Evolutionary conservation across 37 sponge, comb jelly and placozoan species (phyloP).

Genomic region (Halichondria panicea): DNA sequence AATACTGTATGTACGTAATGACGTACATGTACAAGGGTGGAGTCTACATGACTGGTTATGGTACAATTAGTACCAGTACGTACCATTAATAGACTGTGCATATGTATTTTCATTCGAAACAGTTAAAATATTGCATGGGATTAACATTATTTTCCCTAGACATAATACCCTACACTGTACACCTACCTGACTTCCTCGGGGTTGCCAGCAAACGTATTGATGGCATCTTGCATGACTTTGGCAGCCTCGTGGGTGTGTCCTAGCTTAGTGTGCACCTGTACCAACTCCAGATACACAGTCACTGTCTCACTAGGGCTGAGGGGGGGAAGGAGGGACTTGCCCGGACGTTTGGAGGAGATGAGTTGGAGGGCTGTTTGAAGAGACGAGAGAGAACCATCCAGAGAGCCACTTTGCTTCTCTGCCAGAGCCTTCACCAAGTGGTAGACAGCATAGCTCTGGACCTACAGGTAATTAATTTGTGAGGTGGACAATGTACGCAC

Average conservation of each 20-base stretch:
- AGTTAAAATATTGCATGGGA: too few relatives aligned
- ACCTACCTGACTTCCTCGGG: constrained; percentile 77
- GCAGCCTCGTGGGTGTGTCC: constrained; percentile 75
- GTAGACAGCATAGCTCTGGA: constrained; percentile 67
- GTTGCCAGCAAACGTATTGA: constrained; percentile 77
- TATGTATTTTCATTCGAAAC: too few relatives aligned
- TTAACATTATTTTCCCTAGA: not conserved
- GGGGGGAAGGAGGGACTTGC: not conserved
- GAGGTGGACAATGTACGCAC: constrained; percentile 3
- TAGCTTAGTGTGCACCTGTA: constrained; percentile 49
- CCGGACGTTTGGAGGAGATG: constrained; percentile 1
- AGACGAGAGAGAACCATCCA: constrained; percentile 53
- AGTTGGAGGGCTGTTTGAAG: constrained; percentile 65
- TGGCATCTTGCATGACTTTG: constrained; percentile 94
- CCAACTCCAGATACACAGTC: constrained; percentile 75
- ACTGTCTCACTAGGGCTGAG: constrained; percentile 59
- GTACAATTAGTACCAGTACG: too few relatives aligned
- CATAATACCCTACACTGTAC: not conserved
- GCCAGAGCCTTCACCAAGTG: constrained; percentile 67
- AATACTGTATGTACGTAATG: not conserved
- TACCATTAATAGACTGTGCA: too few relatives aligned
- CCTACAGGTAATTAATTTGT: constrained; percentile 19
- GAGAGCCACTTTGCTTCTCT: constrained; percentile 30
- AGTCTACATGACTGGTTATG: too few relatives aligned
- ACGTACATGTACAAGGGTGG: not conserved